Percentiles rank a stretch among this genome's conserved stretches.
These are phyloP conservation scores for Drosophila subsilvestris DNA, from an alignment of 2,888 invertebrate genomes.

Conservation along the genomic window DNA sequence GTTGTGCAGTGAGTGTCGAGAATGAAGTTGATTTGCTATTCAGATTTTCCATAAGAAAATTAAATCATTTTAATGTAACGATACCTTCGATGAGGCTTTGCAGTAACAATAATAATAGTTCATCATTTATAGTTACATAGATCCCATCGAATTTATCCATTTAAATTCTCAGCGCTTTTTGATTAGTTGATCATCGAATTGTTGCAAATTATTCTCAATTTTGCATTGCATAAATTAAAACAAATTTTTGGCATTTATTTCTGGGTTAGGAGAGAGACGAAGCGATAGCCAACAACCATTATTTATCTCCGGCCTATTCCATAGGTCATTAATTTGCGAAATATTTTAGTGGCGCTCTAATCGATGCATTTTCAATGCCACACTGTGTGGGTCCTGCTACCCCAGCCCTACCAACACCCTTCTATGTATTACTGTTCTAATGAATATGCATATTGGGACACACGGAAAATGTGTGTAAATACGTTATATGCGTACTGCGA, in stretches of 20 bases:
- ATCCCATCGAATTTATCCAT: no score
- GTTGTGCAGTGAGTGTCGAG: no score
- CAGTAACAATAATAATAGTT: no score
- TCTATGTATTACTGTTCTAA: conserved; percentile 6
- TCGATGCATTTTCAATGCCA: conserved; percentile 50
- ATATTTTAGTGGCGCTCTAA: conserved; percentile 54
- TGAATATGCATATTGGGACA: conserved; percentile 19
- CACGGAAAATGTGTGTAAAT: conserved; percentile 47
- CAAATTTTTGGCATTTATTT: conserved; percentile 48
- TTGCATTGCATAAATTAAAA: conserved; percentile 57
- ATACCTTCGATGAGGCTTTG: no score
- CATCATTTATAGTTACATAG: background rate
- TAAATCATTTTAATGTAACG: no score
- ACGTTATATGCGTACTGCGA: conserved; percentile 61
- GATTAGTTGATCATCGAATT: background rate
- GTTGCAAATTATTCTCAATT: conserved; percentile 2
- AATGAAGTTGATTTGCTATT: background rate
- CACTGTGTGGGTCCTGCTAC: background rate
- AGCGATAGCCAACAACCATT: conserved; percentile 34
- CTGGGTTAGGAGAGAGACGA: background rate
- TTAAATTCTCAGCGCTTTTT: background rate
- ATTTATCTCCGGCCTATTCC: conserved; percentile 47
- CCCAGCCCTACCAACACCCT: background rate
- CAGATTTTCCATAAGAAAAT: no score
- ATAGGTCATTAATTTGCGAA: conserved; percentile 62